These are phyloP conservation scores for Pseudomyrmex pallidus DNA, from an alignment of 1,140 invertebrate genomes.

Conservation along the genomic window DNA sequence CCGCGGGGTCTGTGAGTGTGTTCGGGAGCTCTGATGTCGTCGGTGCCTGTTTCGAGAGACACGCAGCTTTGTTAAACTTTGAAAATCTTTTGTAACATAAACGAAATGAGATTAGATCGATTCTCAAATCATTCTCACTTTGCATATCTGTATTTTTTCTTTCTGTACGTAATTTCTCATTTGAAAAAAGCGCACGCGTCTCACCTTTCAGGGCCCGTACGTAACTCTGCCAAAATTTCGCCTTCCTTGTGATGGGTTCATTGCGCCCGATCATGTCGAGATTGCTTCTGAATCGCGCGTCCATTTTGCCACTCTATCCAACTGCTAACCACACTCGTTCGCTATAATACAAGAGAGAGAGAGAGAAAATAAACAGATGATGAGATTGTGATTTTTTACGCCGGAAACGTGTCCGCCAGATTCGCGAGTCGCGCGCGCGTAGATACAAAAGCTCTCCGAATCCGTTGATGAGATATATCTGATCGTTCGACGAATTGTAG, in stretches of 20 bases:
- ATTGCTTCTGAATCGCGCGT: slow-evolving; percentile 95
- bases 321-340: slow-evolving; percentile 88
- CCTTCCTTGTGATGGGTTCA: slow-evolving; percentile 95
- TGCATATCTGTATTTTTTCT: too few species aligned
- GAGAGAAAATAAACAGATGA: slow-evolving; percentile 1
- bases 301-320: slow-evolving; percentile 87
- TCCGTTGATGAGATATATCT: not conserved
- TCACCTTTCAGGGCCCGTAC: slow-evolving; percentile 95
- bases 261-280: slow-evolving; percentile 96
- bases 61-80: slow-evolving; percentile 11
- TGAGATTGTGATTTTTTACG: not conserved
- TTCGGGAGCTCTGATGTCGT: slow-evolving; percentile 95
- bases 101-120: too few species aligned
- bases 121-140: too few species aligned
- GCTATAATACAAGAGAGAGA: slow-evolving; percentile 85
- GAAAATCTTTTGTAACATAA: too few species aligned
- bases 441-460: not conserved
- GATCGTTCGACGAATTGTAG: not conserved
- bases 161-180: not conserved
- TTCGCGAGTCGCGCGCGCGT: not conserved
- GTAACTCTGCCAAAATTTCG: slow-evolving; percentile 96
- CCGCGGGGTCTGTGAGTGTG: slow-evolving; percentile 89
- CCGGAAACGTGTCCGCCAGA: not conserved
- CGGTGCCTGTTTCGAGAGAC: slow-evolving; percentile 88
- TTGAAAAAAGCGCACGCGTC: not conserved